A percentile compares a stretch with the other conserved stretches of the same genome.
Conservation (phyloP, 1,140 invertebrate species). For the Ceratina calcarata region DNA sequence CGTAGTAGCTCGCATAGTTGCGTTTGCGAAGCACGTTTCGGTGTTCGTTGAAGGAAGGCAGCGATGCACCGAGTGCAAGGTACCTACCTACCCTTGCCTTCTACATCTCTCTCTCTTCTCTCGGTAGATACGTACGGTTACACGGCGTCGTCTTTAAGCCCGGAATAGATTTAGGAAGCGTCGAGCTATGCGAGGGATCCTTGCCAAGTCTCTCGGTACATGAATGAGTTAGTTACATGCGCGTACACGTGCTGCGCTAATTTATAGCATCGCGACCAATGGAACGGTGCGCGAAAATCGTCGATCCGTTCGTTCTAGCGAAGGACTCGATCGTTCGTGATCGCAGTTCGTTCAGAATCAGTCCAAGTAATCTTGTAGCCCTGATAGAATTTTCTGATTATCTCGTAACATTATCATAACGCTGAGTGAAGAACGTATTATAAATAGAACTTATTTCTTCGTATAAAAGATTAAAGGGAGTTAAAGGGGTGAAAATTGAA, state of each 20-base stretch:
- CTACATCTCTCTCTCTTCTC: conserved; percentile 31
- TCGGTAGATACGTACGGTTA: conserved; percentile 26
- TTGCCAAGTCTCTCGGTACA: conserved; percentile 72
- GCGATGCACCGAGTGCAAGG: conserved; percentile 9
- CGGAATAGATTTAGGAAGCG: conserved; percentile 77
- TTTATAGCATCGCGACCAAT: conserved; percentile 68
- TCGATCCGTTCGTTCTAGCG: conserved; percentile 28
- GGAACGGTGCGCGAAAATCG: conserved; percentile 12
- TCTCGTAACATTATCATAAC: no score
- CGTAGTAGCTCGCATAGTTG: background rate
- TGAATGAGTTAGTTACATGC: conserved; percentile 76
- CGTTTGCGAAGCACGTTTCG: conserved; percentile 17
- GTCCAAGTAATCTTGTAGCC: no score
- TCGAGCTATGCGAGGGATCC: conserved; percentile 71
- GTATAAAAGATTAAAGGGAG: no score
- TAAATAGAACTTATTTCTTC: no score
- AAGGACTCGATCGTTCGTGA: conserved; percentile 37
- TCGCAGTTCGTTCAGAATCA: background rate
- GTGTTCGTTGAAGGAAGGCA: conserved; percentile 5
- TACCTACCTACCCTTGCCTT: no score
- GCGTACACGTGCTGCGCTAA: conserved; percentile 75
- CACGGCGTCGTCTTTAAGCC: conserved; percentile 44
- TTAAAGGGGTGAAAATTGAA: no score
- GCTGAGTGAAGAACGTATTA: no score
- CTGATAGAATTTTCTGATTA: no score